phyloP scores from a whole-genome alignment of 35 echinoderm and acorn worm species.

The Hemicentrotus pulcherrimus region DNA sequence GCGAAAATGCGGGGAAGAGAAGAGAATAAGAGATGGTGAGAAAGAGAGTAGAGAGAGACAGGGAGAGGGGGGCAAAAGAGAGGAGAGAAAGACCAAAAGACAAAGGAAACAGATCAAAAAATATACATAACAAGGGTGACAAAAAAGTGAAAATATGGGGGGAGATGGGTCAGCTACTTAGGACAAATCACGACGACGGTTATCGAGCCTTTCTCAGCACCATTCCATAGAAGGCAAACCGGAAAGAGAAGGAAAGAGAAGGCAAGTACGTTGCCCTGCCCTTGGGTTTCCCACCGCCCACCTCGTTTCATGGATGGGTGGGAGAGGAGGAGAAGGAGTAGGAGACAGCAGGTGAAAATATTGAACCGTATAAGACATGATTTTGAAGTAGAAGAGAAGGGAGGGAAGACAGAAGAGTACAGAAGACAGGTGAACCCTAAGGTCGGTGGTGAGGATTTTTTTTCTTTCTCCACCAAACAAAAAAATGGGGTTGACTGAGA shows the following conservation, averaged over 20 bases:
- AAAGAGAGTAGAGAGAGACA: no score
- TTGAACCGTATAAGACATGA: not conserved
- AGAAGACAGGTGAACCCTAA: not conserved
- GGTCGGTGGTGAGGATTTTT: not conserved
- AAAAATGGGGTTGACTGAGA: no score
- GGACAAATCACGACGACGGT: not conserved
- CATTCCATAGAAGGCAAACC: not conserved
- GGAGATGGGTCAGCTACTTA: not conserved
- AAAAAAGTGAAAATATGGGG: not conserved
- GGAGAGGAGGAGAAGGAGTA: not conserved
- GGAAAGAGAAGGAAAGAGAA: not conserved
- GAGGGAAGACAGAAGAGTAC: not conserved
- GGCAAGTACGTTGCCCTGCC: not conserved
- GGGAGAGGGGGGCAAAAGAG: no score
- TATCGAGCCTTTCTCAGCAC: not conserved
- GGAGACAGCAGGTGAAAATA: not conserved
- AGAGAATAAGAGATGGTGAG: no score
- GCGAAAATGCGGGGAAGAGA: no score
- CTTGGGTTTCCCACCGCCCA: not conserved
- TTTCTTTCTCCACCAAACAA: no score
- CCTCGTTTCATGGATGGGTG: not conserved
- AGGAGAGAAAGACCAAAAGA: not conserved
- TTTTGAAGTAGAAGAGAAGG: not conserved
- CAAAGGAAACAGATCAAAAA: not conserved
- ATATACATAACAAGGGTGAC: not conserved